phyloP scores from a whole-genome alignment of 2,113 vertebrate genomes.

The Cyrtonyx montezumae region DNA sequence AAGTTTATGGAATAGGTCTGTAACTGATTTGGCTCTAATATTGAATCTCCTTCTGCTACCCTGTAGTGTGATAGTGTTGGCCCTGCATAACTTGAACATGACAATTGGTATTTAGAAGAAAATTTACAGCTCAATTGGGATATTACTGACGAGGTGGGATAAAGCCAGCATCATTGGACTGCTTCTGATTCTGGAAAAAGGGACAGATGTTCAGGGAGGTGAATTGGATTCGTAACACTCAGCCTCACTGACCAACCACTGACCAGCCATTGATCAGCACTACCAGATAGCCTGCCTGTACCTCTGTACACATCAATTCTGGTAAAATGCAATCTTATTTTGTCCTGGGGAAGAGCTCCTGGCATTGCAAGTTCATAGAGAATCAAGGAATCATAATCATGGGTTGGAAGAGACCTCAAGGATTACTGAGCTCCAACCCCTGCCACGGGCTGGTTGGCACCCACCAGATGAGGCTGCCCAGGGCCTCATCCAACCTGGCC shows the following conservation, averaged over 20 bases:
- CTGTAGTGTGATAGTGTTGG: slow-evolving; percentile 8
- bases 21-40: slow-evolving; percentile 65
- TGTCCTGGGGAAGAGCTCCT: not conserved
- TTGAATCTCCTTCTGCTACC: slow-evolving; percentile 50
- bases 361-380: not conserved
- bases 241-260: not conserved
- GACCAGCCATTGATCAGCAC: not conserved
- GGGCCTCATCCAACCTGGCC: no score
- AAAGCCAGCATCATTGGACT: not conserved
- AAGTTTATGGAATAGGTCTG: slow-evolving; percentile 68
- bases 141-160: not conserved
- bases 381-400: not conserved
- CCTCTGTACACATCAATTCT: not conserved
- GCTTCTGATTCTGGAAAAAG: slow-evolving; percentile 29
- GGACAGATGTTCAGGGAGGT: not conserved
- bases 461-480: no score
- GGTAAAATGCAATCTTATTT: not conserved
- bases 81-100: slow-evolving; percentile 29
- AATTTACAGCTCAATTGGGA: slow-evolving; percentile 45
- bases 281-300: not conserved
- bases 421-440: no score
- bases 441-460: no score
- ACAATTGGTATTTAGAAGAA: slow-evolving; percentile 30
- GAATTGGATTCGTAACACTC: not conserved
- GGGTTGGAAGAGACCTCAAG: no score